phyloP scores from a whole-genome alignment of 2,113 vertebrate genomes.

The Falcunculus frontatus region DNA sequence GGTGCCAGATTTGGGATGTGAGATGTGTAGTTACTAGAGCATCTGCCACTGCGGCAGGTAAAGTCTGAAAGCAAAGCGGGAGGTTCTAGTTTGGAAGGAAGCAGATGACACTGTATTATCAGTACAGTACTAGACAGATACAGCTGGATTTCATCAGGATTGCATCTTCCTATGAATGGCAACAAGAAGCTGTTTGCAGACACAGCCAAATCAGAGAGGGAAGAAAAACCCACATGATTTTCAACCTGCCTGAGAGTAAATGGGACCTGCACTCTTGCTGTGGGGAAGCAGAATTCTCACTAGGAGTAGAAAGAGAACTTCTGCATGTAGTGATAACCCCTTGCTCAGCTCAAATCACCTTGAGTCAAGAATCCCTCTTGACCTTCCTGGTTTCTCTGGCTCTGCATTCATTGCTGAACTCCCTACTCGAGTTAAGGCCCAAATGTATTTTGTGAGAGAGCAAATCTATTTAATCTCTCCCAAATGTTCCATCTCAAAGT shows the following conservation, averaged over 20 bases:
- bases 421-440: background rate
- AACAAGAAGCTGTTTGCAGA: background rate
- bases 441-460: slow-evolving; percentile 10
- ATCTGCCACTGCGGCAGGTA: background rate
- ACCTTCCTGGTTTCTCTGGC: background rate
- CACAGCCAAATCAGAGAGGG: background rate
- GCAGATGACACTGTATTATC: background rate
- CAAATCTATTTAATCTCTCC: background rate
- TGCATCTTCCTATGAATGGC: background rate
- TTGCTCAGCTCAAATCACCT: background rate
- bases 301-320: background rate
- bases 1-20: background rate
- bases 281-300: background rate
- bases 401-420: background rate
- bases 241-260: background rate
- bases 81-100: background rate
- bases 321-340: background rate
- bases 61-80: background rate
- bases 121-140: background rate
- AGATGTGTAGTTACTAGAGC: background rate
- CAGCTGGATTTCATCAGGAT: background rate
- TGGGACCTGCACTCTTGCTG: background rate
- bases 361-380: background rate
- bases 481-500: background rate
- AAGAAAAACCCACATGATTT: background rate